These are phyloP conservation scores for Drosophila ironensis DNA, from an alignment of 1,140 invertebrate genomes.

Conservation along the genomic window DNA sequence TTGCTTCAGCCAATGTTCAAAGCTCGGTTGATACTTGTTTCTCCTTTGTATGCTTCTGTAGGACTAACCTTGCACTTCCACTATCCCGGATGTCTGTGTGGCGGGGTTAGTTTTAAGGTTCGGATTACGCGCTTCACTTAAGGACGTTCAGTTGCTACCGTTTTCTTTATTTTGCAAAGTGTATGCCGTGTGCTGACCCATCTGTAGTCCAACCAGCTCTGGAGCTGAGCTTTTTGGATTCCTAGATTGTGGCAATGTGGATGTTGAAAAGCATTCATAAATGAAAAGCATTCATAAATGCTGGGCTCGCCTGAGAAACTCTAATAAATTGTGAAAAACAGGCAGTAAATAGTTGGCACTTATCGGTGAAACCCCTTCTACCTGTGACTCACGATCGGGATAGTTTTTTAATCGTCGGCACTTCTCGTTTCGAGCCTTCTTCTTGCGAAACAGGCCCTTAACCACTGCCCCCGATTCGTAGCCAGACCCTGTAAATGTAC, in stretches of 20 bases:
- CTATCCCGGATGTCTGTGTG: neutral
- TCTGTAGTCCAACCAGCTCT: constrained; percentile 3
- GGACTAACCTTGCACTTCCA: constrained; percentile 7
- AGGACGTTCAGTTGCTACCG: constrained; percentile 72
- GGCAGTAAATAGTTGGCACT: constrained; percentile 27
- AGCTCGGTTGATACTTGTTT: constrained; percentile 73
- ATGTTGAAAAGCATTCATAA: constrained; percentile 65
- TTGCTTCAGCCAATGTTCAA: constrained; percentile 73
- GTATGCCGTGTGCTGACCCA: neutral
- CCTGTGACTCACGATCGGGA: neutral
- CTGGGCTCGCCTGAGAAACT: constrained; percentile 40
- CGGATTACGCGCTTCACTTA: constrained; percentile 80
- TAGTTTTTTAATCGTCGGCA: neutral
- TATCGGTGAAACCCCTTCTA: too few species aligned
- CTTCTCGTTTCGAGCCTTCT: constrained; percentile 23
- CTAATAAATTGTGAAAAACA: constrained; percentile 16
- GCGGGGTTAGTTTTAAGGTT: constrained; percentile 73
- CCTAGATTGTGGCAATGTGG: constrained; percentile 35
- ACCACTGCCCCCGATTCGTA: constrained; percentile 61
- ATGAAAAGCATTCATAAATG: constrained; percentile 67
- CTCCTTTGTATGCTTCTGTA: constrained; percentile 47
- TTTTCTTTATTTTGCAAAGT: constrained; percentile 43
- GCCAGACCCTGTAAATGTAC: constrained; percentile 17
- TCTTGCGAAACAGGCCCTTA: constrained; percentile 53
- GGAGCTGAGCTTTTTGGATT: constrained; percentile 19